Evolutionary conservation across 2,797 vertebrate genomes (phyloP).

Genomic region (Halcyon smyrnensis): DNA sequence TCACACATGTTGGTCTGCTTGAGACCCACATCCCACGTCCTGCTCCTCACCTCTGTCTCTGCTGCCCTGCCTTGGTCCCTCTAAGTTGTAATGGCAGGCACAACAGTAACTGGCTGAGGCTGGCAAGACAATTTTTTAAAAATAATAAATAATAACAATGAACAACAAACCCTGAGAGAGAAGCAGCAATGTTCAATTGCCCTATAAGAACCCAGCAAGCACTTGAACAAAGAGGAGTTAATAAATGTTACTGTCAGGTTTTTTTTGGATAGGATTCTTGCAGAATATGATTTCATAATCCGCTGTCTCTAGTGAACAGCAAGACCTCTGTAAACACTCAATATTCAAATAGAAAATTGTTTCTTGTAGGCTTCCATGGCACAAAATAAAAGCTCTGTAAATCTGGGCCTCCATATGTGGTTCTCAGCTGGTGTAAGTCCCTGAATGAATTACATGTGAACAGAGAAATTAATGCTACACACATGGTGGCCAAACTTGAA

Average conservation of each 20-base stretch:
- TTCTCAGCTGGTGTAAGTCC: slow-evolving; percentile 82
- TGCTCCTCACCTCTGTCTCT: not conserved
- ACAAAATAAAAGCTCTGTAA: slow-evolving; percentile 78
- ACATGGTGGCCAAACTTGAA: slow-evolving; percentile 81
- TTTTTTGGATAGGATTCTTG: slow-evolving; percentile 46
- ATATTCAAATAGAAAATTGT: slow-evolving; percentile 78
- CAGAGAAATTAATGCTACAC: slow-evolving; percentile 78
- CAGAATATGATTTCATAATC: slow-evolving; percentile 75
- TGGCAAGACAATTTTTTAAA: not conserved
- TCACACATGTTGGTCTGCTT: not conserved
- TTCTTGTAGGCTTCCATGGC: slow-evolving; percentile 79
- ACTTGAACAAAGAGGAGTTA: slow-evolving; percentile 35
- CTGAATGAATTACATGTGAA: slow-evolving; percentile 80
- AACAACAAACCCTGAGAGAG: not conserved
- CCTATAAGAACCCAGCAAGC: not conserved
- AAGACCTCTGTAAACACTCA: slow-evolving; percentile 74
- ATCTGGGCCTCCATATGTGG: slow-evolving; percentile 82
- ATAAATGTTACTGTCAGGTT: slow-evolving; percentile 45
- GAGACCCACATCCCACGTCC: not conserved
- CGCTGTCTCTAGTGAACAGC: slow-evolving; percentile 70
- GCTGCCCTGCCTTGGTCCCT: not conserved
- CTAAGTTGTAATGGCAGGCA: not conserved
- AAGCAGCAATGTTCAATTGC: not conserved
- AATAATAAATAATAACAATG: not conserved
- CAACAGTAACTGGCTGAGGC: not conserved